Evolutionary conservation across 2,888 invertebrate species (phyloP).

Genomic region (Meteorus colon): DNA sequence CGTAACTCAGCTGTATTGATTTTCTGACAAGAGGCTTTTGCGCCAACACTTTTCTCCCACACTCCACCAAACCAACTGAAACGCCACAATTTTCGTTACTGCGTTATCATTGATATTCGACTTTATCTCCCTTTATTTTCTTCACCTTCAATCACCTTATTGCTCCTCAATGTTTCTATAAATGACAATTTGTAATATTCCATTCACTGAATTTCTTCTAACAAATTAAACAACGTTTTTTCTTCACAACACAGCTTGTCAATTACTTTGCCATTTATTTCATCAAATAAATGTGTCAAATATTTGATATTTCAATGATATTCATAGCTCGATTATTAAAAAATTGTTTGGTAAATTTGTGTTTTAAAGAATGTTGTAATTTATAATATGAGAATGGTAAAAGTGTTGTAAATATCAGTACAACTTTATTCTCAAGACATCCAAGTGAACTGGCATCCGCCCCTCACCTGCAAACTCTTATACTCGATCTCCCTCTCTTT

Average conservation of each 20-base stretch:
- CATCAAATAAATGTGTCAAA: too few relatives aligned
- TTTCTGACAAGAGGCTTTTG: not conserved
- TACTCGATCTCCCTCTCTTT: slow-evolving; percentile 58
- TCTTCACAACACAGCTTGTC: too few relatives aligned
- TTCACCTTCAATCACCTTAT: too few relatives aligned
- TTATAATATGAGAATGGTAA: not conserved
- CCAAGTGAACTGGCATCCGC: slow-evolving; percentile 70
- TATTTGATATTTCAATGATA: too few relatives aligned
- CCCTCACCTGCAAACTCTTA: slow-evolving; percentile 68
- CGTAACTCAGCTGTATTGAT: slow-evolving; percentile 13
- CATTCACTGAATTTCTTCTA: too few relatives aligned
- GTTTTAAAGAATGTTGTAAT: not conserved
- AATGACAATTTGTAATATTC: too few relatives aligned
- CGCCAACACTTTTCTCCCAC: not conserved
- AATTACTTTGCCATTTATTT: too few relatives aligned
- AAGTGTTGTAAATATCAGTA: not conserved
- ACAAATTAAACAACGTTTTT: too few relatives aligned
- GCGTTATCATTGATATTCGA: not conserved
- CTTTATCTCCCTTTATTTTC: not conserved
- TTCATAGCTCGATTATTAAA: too few relatives aligned
- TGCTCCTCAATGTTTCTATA: too few relatives aligned
- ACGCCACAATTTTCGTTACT: not conserved
- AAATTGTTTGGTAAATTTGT: too few relatives aligned
- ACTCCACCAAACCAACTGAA: not conserved
- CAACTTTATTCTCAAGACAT: slow-evolving; percentile 52